Evolutionary conservation across 2,113 vertebrate species (phyloP).

Genomic region (Ctenodactylus gundi): DNA sequence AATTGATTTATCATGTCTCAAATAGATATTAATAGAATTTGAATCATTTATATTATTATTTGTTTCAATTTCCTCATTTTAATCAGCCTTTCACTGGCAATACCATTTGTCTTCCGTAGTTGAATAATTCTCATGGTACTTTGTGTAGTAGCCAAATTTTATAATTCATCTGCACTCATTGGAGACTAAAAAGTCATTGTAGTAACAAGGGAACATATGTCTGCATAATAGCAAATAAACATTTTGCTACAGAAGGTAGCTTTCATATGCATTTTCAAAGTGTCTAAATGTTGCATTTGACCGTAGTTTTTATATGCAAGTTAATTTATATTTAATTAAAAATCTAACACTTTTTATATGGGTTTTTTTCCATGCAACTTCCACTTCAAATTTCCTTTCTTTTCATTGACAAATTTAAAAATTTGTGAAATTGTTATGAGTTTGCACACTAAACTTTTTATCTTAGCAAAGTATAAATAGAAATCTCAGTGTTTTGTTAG

Average conservation of each 20-base stretch:
- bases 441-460: slow-evolving; percentile 57
- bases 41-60: neutral
- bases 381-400: slow-evolving; percentile 52
- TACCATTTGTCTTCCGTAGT: neutral
- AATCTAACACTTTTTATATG: slow-evolving; percentile 1
- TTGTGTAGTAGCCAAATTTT: neutral
- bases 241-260: too few relatives aligned
- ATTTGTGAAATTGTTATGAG: slow-evolving; percentile 49
- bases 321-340: too few relatives aligned
- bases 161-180: neutral
- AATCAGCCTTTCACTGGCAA: neutral
- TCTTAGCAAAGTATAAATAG: neutral
- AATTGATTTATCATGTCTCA: neutral
- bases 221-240: too few relatives aligned
- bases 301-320: too few relatives aligned
- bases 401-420: too few relatives aligned
- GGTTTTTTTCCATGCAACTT: slow-evolving; percentile 24
- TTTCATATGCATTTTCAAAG: too few relatives aligned
- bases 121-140: neutral
- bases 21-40: neutral
- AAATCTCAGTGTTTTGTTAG: slow-evolving; percentile 14
- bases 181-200: too few relatives aligned
- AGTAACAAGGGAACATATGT: too few relatives aligned
- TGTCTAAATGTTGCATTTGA: too few relatives aligned
- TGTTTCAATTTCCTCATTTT: neutral